Evolutionary conservation across 2,113 vertebrate genomes (phyloP), one percentile per base, ranked within the genome.

Genomic region (Rostratula benghalensis): DNA sequence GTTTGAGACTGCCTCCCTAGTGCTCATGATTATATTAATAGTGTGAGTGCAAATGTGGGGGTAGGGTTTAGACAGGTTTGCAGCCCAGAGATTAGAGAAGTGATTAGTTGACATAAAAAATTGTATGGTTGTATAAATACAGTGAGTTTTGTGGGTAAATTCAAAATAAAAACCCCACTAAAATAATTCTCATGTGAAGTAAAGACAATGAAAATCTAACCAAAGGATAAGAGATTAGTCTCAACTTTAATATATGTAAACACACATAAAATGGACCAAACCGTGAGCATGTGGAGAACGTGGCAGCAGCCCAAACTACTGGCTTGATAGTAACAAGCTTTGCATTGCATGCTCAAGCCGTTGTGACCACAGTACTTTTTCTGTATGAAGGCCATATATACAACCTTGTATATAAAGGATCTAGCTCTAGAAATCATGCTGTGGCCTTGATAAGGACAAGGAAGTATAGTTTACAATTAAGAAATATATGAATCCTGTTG

Each of bases 11-110:
- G 84, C 81, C 65, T 94, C 87, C 87, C 50, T 73, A 53, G 59
- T 50, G 41, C 61, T 93, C 63, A n/a, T 73, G 86, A 76, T 85
- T 94, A 76, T 87, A 87, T 96, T 96, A 93, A 92, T 92, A 94
- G 89, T 56, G 46, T 84, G 65, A 80, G 83, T n/a, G 41, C 74
- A 92, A 76, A 54, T 53, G 46, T 3, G 0, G 74, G 81, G 81
- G 57, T 23, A 78, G 46, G 8, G 57, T 48, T 96, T 82, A 84
- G 64, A 57, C 80, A 94, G 65, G 31, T 68, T 94, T 93, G 83
- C 39, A 79, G 69, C 35, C 33, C 41, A 23, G 39, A n/a, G 33
- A 57, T 81, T 84, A 81, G 46, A 90, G 65, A 45, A 77, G 28
- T 45, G 35, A 83, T 89, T 76, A 68, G 65, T 10, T 81, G 56